Base-by-base conservation (phyloP, 1,140 invertebrate genomes). In the Harpegnathos saltator region DNA sequence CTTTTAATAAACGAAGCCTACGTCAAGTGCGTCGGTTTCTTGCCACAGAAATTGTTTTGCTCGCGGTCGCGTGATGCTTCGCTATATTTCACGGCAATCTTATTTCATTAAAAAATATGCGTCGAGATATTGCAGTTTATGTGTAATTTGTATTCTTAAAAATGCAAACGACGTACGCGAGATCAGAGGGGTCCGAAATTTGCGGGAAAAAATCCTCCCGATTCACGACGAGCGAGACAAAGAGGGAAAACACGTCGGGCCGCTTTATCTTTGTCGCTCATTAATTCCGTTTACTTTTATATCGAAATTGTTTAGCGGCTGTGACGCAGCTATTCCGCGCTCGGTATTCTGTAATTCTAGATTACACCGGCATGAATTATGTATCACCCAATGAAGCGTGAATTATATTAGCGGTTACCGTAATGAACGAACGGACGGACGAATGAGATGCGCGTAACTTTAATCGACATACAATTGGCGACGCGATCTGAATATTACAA, bases 1-100 rank as follows among this genome's bases (percentile, higher is more conserved):
- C 7, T 58, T 15, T 65, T 52, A 3, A 52, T 33, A 77, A 52
- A 65, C 52, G 65, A 65, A 38, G 1, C 38, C 17, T 58, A 58
- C 52, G 52, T 81, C 81, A 73, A 82, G 83, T 84, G 75, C 48
- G 72, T 82, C n/a, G 72, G 63, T 50, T 50, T 52, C 59, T 62
- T 7, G 58, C 17, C 50, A 17, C 59, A 33, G 61, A 75, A 65
- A 65, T 17, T 66, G 44, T 22, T 38, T 24, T 19, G 14, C 19
- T 3, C 24, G 38, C 24, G 29, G 11, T 77, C 1, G 73, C 73
- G 73, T 65, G 73, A 65, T 38, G 11, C 44, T 24, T 54, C 48
- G 26, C 26, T 52, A 65, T 75, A 77, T 65, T 77, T 77, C 12
- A 63, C 19, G 26, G 44, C 33, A 65, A 77, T 77, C 73, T 77